These are phyloP conservation scores for Nothocercus julius DNA, from an alignment of 2,113 vertebrate species.

Conservation along the genomic window DNA sequence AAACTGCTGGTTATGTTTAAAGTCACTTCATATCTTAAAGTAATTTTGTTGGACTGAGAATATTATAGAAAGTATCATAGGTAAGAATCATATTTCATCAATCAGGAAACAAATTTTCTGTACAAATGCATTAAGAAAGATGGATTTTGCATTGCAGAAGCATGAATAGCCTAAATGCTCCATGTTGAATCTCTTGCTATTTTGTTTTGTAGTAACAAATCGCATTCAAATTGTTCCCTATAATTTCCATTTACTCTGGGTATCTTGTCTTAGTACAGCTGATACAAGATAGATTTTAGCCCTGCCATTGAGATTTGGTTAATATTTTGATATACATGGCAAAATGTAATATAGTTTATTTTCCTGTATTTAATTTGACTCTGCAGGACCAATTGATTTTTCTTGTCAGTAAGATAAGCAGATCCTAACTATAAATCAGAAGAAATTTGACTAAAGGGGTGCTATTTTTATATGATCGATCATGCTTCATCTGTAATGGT, in stretches of 20 bases:
- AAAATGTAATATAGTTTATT: neutral
- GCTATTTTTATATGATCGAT: neutral
- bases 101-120: neutral
- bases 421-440: neutral
- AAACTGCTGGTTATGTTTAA: neutral
- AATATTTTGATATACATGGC: neutral
- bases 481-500: neutral
- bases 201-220: neutral
- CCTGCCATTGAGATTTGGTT: neutral
- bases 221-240: neutral
- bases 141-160: neutral
- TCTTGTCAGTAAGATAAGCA: neutral
- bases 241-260: accelerated
- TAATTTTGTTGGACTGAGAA: neutral
- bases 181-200: neutral
- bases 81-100: neutral
- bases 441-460: neutral
- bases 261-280: neutral
- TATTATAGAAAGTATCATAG: accelerated
- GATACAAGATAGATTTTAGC: neutral
- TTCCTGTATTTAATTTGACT: neutral
- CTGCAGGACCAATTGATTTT: neutral
- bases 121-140: neutral
- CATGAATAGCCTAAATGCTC: neutral
- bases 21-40: neutral